phyloP scores from a whole-genome alignment of 2,113 vertebrate genomes.

The Dasyornis broadbenti region DNA sequence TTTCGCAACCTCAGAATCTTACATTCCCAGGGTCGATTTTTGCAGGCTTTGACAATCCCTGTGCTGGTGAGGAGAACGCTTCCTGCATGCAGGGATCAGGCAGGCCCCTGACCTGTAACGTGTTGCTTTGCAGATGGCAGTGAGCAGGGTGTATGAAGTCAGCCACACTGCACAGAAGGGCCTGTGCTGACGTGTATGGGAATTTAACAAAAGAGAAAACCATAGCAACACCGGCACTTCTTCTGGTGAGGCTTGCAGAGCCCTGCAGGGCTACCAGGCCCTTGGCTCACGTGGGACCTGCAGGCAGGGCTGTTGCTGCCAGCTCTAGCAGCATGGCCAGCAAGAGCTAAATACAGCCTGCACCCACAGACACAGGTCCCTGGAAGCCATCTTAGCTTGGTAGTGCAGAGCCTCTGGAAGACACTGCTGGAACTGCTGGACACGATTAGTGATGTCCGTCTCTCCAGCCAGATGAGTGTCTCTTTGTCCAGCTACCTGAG shows the following conservation, averaged over 20 bases:
- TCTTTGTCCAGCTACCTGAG: not conserved
- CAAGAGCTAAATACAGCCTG: not conserved
- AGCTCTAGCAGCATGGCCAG: not conserved
- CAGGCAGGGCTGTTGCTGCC: not conserved
- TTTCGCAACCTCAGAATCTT: not conserved
- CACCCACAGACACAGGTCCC: not conserved
- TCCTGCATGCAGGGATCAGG: not conserved
- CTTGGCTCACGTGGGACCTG: not conserved
- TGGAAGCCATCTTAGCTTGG: not conserved
- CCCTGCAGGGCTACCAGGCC: not conserved
- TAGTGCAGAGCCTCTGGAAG: not conserved
- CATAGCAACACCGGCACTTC: constrained; percentile 27
- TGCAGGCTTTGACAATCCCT: not conserved
- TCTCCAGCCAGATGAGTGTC: not conserved
- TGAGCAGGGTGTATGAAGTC: not conserved
- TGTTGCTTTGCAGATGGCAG: not conserved
- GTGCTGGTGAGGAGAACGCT: not conserved
- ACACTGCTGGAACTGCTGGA: not conserved
- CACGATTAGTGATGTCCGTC: not conserved
- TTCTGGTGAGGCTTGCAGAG: not conserved
- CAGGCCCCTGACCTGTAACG: not conserved
- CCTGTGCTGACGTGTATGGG: not conserved
- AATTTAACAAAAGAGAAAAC: constrained; percentile 9
- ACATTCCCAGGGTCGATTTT: not conserved
- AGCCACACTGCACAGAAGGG: not conserved